Percentiles rank a stretch among this genome's conserved stretches.
Evolutionary conservation across 2,888 invertebrate genomes (phyloP).

Genomic region (Lycocerus yunnanus): DNA sequence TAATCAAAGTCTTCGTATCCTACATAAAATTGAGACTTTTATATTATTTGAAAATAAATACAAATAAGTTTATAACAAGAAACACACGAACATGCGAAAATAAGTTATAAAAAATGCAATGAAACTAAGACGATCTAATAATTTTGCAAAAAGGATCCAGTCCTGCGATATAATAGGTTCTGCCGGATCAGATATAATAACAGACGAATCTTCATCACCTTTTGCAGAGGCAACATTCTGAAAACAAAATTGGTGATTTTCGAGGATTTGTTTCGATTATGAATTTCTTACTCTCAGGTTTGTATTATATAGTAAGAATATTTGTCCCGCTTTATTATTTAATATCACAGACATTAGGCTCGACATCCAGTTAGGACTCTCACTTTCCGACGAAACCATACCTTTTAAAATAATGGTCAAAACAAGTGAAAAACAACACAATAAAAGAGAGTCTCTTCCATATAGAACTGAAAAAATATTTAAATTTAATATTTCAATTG

Average conservation of each 20-base stretch:
- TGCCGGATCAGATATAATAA: constrained; percentile 33
- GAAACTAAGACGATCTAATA: constrained; percentile 49
- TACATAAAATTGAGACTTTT: neutral
- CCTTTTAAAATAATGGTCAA: constrained; percentile 46
- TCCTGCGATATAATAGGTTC: constrained; percentile 35
- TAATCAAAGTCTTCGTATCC: too few species aligned
- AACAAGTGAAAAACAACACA: constrained; percentile 44
- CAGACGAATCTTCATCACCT: constrained; percentile 48
- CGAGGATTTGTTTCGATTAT: neutral
- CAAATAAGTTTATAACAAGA: constrained; percentile 35
- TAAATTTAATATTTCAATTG: neutral
- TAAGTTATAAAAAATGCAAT: constrained; percentile 43
- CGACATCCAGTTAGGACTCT: constrained; percentile 45
- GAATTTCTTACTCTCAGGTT: constrained; percentile 33
- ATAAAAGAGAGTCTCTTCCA: constrained; percentile 45
- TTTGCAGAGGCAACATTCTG: constrained; percentile 45
- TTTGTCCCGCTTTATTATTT: constrained; percentile 32
- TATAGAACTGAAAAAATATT: constrained; percentile 44
- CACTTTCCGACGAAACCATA: constrained; percentile 36
- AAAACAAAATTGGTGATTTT: constrained; percentile 1
- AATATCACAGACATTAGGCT: constrained; percentile 20
- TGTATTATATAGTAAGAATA: constrained; percentile 33
- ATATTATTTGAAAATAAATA: neutral
- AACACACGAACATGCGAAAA: constrained; percentile 44
- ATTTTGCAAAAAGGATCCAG: constrained; percentile 49